Conservation (phyloP, 2,888 invertebrate genomes). For the Pammene fasciana region DNA sequence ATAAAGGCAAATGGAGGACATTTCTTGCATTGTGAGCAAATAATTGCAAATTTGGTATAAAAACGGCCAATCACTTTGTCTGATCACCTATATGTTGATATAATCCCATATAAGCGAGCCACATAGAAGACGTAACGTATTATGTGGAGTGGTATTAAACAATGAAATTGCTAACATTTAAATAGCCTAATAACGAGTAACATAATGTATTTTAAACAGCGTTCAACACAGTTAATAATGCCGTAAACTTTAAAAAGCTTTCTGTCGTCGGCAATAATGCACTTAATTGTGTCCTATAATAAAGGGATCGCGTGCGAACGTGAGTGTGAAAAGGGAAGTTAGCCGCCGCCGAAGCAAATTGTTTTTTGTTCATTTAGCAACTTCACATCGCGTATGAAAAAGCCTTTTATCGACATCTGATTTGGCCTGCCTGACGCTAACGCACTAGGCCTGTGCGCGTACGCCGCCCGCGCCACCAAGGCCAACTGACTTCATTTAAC, state of each 20-base stretch:
- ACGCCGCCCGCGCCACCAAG: constrained; percentile 12
- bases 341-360: constrained; percentile 47
- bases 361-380: constrained; percentile 44
- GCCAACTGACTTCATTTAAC: constrained; percentile 28
- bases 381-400: constrained; percentile 21
- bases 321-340: constrained; percentile 54
- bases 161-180: constrained; percentile 13
- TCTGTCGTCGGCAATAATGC: constrained; percentile 48
- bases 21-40: constrained; percentile 54
- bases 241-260: constrained; percentile 51
- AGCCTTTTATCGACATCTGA: constrained; percentile 26
- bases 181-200: constrained; percentile 14
- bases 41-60: constrained; percentile 49
- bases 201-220: constrained; percentile 21
- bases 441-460: neutral
- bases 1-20: constrained; percentile 47
- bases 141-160: constrained; percentile 12
- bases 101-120: neutral
- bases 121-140: neutral
- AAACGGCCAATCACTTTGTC: constrained; percentile 24
- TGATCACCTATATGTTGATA: neutral
- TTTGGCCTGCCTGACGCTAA: constrained; percentile 1
- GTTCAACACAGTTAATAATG: constrained; percentile 44
- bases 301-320: constrained; percentile 55
- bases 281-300: constrained; percentile 53